Evolutionary conservation across 2,797 vertebrate species (phyloP).

Genomic region (Ataeniobius toweri): DNA sequence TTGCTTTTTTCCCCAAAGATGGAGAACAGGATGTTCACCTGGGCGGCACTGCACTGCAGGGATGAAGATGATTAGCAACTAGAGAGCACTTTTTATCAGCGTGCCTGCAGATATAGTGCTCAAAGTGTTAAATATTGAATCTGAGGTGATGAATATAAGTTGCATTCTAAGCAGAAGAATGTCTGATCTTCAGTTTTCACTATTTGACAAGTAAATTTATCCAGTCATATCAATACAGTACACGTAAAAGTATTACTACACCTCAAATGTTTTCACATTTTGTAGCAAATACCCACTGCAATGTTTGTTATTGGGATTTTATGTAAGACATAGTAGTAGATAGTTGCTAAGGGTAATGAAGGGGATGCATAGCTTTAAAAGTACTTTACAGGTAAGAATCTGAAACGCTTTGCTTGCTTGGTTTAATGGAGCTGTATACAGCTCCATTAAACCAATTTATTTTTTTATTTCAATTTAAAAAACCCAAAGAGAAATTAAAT

Average conservation of each 20-base stretch:
- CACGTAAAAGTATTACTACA: background rate
- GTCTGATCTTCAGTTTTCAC: background rate
- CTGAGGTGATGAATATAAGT: conserved; percentile 5
- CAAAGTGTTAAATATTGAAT: background rate
- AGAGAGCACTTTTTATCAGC: conserved; percentile 1
- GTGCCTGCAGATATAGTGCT: background rate
- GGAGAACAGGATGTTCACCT: conserved; percentile 5
- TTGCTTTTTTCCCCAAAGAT: background rate
- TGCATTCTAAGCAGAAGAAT: background rate
- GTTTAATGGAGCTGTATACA: no score
- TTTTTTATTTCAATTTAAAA: background rate
- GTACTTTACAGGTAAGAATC: background rate
- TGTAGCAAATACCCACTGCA: background rate
- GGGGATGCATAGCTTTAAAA: background rate
- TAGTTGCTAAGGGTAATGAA: background rate
- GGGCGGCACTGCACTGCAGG: background rate
- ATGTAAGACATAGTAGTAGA: background rate
- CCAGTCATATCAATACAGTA: background rate
- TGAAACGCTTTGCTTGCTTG: background rate
- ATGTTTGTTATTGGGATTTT: background rate
- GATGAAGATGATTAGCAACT: background rate
- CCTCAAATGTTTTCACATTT: background rate
- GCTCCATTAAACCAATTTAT: background rate
- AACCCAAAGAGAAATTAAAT: background rate
- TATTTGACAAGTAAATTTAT: background rate